Percentiles rank a stretch among this genome's conserved stretches.
Conservation (phyloP, 2,888 invertebrate genomes). For the Tipula helvola region DNA sequence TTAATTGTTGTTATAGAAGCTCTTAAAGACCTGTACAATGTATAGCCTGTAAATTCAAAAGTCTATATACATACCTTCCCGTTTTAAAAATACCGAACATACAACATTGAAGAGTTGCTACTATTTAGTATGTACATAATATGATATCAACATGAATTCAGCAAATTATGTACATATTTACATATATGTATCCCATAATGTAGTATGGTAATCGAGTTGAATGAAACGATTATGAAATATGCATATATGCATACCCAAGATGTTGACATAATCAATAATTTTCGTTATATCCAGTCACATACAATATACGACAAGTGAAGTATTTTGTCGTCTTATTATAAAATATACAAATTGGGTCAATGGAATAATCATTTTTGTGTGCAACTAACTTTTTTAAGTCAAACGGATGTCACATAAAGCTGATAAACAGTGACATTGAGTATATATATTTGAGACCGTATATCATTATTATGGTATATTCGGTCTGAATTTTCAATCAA, state of each 20-base stretch:
- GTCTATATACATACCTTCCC: no score
- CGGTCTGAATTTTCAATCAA: neutral
- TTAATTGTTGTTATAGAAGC: no score
- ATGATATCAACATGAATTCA: neutral
- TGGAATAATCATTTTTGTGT: neutral
- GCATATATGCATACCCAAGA: neutral
- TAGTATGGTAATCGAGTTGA: neutral
- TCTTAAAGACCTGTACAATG: no score
- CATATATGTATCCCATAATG: neutral
- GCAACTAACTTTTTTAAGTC: neutral
- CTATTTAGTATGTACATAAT: neutral
- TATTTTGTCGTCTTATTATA: neutral
- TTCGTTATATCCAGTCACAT: no score
- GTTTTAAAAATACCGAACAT: neutral
- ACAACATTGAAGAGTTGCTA: no score
- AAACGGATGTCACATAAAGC: neutral
- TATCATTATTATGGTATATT: neutral
- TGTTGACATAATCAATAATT: neutral
- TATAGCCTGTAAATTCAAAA: no score
- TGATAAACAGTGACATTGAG: neutral
- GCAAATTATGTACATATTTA: neutral
- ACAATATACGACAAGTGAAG: no score
- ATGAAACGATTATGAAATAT: neutral
- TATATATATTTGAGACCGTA: neutral
- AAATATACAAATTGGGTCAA: neutral